Conservation (phyloP, 2,888 invertebrate genomes). For the Beris morrisii region DNA sequence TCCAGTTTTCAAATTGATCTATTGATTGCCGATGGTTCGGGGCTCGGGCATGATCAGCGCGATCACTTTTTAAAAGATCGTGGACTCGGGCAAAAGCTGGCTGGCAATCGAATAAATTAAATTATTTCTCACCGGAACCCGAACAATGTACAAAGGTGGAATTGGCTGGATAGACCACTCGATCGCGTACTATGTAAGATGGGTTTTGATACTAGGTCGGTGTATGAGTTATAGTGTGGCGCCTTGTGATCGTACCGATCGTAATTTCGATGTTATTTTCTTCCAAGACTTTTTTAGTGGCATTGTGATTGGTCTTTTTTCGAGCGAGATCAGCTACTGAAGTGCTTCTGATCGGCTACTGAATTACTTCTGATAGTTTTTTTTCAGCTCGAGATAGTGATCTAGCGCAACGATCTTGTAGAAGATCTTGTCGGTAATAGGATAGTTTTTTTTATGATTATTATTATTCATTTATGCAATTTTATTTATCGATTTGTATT, state of each 20-base stretch:
- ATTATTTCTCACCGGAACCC: slow-evolving; percentile 36
- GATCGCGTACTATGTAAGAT: slow-evolving; percentile 9
- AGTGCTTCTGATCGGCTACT: slow-evolving; percentile 22
- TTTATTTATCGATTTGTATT: slow-evolving; percentile 44
- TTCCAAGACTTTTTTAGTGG: neutral
- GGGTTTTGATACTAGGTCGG: slow-evolving; percentile 8
- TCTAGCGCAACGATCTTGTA: slow-evolving; percentile 14
- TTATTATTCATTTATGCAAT: slow-evolving; percentile 46
- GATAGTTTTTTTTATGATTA: slow-evolving; percentile 29
- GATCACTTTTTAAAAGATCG: slow-evolving; percentile 16
- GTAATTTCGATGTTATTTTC: slow-evolving; percentile 4
- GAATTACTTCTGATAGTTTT: slow-evolving; percentile 2
- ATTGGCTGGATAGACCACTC: slow-evolving; percentile 23
- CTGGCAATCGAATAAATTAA: slow-evolving; percentile 34
- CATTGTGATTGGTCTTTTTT: no score
- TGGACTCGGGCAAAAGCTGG: neutral
- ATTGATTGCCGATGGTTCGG: slow-evolving; percentile 8
- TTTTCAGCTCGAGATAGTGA: neutral
- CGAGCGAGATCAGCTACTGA: slow-evolving; percentile 6
- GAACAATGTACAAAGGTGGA: slow-evolving; percentile 26
- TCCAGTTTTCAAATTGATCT: slow-evolving; percentile 18
- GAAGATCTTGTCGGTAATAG: slow-evolving; percentile 12
- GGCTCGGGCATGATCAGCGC: neutral
- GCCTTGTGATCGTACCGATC: slow-evolving; percentile 28
- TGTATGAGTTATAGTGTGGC: slow-evolving; percentile 37